These are phyloP conservation scores for Oreochromis tanganicae DNA, from an alignment of 2,113 vertebrate species.

Conservation along the genomic window DNA sequence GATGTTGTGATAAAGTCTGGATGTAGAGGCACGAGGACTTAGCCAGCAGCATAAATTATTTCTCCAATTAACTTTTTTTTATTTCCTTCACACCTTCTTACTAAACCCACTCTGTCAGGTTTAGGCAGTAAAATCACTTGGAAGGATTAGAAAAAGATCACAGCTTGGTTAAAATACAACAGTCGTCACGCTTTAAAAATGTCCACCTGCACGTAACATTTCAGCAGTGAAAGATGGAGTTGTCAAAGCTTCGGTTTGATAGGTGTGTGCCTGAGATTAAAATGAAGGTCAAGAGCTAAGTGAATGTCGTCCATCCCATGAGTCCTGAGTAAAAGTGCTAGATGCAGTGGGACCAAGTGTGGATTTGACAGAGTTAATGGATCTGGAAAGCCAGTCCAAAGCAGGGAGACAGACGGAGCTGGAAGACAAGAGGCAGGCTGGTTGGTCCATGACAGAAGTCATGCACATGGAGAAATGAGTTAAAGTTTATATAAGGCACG, in stretches of 20 bases:
- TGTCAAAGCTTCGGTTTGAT: no score
- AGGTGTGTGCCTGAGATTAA: no score
- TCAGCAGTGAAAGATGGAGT: not conserved
- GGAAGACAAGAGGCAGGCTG: not conserved
- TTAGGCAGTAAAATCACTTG: not conserved
- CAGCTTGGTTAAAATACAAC: not conserved
- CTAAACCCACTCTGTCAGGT: not conserved
- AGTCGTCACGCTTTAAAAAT: not conserved
- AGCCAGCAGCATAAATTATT: not conserved
- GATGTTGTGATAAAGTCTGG: rapidly evolving
- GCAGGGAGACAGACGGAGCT: not conserved
- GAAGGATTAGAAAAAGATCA: not conserved
- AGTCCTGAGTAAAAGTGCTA: not conserved
- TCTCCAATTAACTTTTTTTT: not conserved
- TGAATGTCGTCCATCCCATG: rapidly evolving
- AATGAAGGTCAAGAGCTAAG: not conserved
- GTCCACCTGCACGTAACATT: not conserved
- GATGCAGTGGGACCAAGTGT: not conserved
- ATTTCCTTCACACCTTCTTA: not conserved
- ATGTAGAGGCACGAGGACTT: not conserved
- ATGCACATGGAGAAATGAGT: not conserved
- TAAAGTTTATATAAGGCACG: rapidly evolving
- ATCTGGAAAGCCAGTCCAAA: not conserved
- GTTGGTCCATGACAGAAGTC: rapidly evolving
- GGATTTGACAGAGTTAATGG: not conserved